These are phyloP conservation scores for Apostichopus californicus DNA, from an alignment of 35 echinoderm and acorn worm genomes.

Conservation along the genomic window DNA sequence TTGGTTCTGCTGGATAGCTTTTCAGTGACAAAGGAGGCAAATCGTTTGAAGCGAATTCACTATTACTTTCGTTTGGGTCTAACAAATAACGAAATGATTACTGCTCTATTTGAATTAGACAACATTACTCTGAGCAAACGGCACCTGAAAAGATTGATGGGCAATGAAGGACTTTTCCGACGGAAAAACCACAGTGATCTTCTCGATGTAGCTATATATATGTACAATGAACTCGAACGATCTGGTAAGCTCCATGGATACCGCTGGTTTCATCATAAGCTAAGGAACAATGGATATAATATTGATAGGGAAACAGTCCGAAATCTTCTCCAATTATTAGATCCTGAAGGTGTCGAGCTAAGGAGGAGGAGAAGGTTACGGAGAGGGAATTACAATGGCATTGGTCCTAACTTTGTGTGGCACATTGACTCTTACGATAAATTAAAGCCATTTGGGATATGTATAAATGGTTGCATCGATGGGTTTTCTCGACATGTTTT, in stretches of 20 bases:
- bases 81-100: background rate
- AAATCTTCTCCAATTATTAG: slow-evolving; percentile 49
- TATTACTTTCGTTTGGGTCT: background rate
- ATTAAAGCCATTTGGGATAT: slow-evolving; percentile 70
- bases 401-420: slow-evolving; percentile 72
- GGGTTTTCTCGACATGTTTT: slow-evolving; percentile 59
- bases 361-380: slow-evolving; percentile 51
- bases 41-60: too few relatives aligned
- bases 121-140: slow-evolving; percentile 8
- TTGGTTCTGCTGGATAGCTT: too few relatives aligned
- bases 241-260: slow-evolving; percentile 67
- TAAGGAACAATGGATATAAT: slow-evolving; percentile 36
- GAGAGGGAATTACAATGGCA: slow-evolving; percentile 47
- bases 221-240: slow-evolving; percentile 49
- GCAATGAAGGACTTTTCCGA: background rate
- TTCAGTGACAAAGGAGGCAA: too few relatives aligned
- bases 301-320: slow-evolving; percentile 59
- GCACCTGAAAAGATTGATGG: background rate
- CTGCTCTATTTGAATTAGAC: background rate
- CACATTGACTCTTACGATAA: slow-evolving; percentile 78
- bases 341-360: slow-evolving; percentile 51
- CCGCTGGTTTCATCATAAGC: slow-evolving; percentile 69
- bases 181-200: slow-evolving; percentile 59
- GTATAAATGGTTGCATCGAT: slow-evolving; percentile 65
- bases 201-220: slow-evolving; percentile 56